Conservation (phyloP, 2,888 invertebrate species). For the Spodoptera exigua region DNA sequence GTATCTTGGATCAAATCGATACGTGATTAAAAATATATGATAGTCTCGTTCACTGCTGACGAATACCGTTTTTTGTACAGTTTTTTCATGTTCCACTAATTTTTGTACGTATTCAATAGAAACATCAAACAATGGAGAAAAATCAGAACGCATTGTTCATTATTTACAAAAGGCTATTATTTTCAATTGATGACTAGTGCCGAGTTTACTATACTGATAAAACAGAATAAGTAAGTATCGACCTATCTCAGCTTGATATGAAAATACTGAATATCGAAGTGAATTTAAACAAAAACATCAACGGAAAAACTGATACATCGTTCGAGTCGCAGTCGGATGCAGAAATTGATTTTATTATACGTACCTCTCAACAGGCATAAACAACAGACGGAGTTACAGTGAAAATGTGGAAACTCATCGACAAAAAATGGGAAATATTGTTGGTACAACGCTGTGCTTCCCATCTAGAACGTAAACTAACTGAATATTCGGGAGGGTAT, state of each 20-base stretch:
- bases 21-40: constrained; percentile 15
- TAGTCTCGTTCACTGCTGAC: neutral
- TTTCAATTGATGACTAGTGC: constrained; percentile 33
- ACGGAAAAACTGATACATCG: neutral
- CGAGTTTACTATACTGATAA: constrained; percentile 18
- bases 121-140: constrained; percentile 33
- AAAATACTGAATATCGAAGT: too few relatives aligned
- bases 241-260: too few relatives aligned
- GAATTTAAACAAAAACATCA: too few relatives aligned
- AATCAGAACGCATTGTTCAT: constrained; percentile 33
- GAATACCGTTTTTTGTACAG: constrained; percentile 1
- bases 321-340: neutral
- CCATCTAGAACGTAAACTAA: constrained; percentile 32
- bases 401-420: constrained; percentile 16
- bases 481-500: constrained; percentile 32
- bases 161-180: constrained; percentile 24
- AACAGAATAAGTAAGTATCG: neutral
- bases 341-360: neutral
- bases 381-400: neutral
- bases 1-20: constrained; percentile 20
- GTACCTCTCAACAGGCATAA: neutral
- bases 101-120: constrained; percentile 19
- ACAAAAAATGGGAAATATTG: constrained; percentile 7
- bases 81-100: constrained; percentile 13
- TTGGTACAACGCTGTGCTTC: constrained; percentile 23